These are phyloP conservation scores for Meteorus colon DNA, from an alignment of 2,888 invertebrate genomes.

Conservation along the genomic window DNA sequence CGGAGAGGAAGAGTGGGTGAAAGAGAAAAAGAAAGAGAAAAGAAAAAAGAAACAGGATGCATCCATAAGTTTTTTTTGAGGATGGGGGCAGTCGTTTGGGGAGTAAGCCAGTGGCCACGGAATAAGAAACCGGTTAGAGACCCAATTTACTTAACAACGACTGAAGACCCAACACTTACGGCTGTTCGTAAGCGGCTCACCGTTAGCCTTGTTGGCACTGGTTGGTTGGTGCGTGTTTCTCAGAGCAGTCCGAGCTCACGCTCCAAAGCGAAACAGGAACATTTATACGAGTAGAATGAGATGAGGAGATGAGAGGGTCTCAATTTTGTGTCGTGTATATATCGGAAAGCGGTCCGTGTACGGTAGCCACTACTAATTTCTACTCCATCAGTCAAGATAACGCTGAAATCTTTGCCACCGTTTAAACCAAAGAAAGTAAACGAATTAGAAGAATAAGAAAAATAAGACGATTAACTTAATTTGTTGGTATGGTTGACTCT, in stretches of 20 bases:
- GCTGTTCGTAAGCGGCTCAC: conserved; percentile 60
- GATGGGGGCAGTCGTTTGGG: conserved; percentile 31
- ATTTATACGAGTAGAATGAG: not conserved
- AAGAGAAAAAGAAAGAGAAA: not conserved
- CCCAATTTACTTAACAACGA: conserved; percentile 74
- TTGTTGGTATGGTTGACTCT: not conserved
- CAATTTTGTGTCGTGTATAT: conserved; percentile 46
- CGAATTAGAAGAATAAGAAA: not conserved
- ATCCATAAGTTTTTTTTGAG: not conserved
- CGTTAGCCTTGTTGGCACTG: conserved; percentile 34
- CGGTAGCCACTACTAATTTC: conserved; percentile 74
- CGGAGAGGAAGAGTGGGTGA: conserved; percentile 11
- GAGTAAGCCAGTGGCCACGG: conserved; percentile 73
- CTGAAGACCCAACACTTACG: conserved; percentile 73
- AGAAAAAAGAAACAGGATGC: not conserved
- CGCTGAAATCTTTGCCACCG: conserved; percentile 67
- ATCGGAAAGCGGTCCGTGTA: conserved; percentile 62
- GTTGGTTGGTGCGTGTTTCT: not conserved
- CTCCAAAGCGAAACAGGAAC: not conserved
- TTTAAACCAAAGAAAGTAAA: conserved; percentile 33
- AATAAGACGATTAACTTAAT: not conserved
- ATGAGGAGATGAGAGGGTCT: conserved; percentile 44
- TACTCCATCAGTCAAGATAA: conserved; percentile 73
- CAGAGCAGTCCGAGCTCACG: not conserved
- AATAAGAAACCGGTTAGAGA: conserved; percentile 73